Evolutionary conservation across 2,888 invertebrate genomes (phyloP), one percentile per base, ranked within the genome.

Genomic region (Sminthurides aquaticus): DNA sequence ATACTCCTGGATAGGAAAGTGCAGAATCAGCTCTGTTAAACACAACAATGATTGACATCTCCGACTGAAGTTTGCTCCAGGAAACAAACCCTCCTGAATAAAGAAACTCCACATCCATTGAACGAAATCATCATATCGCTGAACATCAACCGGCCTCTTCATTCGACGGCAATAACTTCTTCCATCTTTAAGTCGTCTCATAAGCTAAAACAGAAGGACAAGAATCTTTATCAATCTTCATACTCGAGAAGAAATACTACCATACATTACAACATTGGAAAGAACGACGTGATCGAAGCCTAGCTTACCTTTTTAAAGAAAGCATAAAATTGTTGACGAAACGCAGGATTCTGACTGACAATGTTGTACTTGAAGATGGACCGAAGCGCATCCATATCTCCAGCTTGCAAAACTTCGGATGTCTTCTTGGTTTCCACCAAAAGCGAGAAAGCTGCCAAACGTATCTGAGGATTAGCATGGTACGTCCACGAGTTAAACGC

Each of bases 341-440:
- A 85, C 65, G 84, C 83, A 0, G 89, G 85, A 60, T 82, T 81
- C 76, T 87, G 87, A 62, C 83, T 84, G 71, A 86, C 85, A 58
- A 87, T 80, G 79, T 91, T 91, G 76, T 85, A 84, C 22, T 80
- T 78, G 43, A 91, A 76, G 78, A 86, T 90, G 43, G 78, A 78
- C 11, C 84, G 77, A 26, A 90, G 79, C 20, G 86, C 81, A 1
- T 82, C 77, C 43, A 91, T 80, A 76, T 92, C 91, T 52, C 79
- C 79, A 0, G 76, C 64, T 0, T 81, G 77, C 70, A 89, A 84
- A 15, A 80, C 71, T 76, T 90, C 88, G 1, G 91, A 89, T 1
- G 84, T 84, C 77, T 87, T 88, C 60, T 85, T 76, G 67, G 86
- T 86, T 75, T 90, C 89, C 60, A 88, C 85, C 34, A 92, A 77